Evolutionary conservation across 2,888 invertebrate species (phyloP).

Genomic region (Pecten maximus): DNA sequence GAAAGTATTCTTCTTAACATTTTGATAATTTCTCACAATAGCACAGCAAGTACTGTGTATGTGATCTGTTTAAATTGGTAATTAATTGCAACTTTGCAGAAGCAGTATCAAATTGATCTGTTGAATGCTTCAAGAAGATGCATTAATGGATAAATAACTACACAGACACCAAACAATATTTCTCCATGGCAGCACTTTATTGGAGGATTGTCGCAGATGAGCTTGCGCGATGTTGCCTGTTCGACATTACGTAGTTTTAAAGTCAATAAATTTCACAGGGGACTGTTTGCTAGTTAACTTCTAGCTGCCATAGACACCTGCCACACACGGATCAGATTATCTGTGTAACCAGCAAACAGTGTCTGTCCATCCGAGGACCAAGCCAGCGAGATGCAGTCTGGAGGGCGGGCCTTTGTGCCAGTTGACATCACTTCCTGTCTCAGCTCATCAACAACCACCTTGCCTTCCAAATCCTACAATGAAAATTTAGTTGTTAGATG

Average conservation of each 20-base stretch:
- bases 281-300: slow-evolving; percentile 50
- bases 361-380: slow-evolving; percentile 99
- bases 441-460: slow-evolving; percentile 99
- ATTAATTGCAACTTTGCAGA: too few relatives aligned
- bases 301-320: slow-evolving; percentile 87
- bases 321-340: slow-evolving; percentile 99
- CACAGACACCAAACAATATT: slow-evolving; percentile 39
- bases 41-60: too few relatives aligned
- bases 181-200: slow-evolving; percentile 53
- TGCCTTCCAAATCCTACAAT: slow-evolving; percentile 96
- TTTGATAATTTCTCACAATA: too few relatives aligned
- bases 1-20: too few relatives aligned
- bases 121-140: too few relatives aligned
- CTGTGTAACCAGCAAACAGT: slow-evolving; percentile 98
- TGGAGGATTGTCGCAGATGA: slow-evolving; percentile 51
- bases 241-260: slow-evolving; percentile 37
- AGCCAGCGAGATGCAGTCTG: slow-evolving; percentile 97
- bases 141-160: too few relatives aligned
- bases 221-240: slow-evolving; percentile 19
- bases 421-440: slow-evolving; percentile 94
- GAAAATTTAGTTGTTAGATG: too few relatives aligned
- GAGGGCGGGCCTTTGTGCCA: slow-evolving; percentile 92
- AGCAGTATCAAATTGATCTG: too few relatives aligned
- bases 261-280: slow-evolving; percentile 30
- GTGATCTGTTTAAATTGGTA: too few relatives aligned